Conservation (phyloP, 1,140 invertebrate genomes). For the Caligus rogercresseyi region DNA sequence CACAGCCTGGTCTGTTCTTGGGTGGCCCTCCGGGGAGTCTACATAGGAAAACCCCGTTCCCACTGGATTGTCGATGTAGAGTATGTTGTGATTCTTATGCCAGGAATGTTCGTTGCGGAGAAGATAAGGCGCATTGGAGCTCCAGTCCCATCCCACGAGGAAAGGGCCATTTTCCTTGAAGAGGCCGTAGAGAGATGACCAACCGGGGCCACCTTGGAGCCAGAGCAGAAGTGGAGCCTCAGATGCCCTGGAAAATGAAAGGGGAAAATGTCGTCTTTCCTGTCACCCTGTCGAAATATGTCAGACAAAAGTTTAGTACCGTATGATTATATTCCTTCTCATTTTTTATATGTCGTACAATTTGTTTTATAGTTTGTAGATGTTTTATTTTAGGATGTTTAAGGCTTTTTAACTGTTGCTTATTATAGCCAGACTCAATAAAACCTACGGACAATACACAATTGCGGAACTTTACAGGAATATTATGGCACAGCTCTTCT, state of each 20-base stretch:
- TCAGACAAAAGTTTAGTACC: neutral
- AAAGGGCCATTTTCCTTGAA: slow-evolving; percentile 67
- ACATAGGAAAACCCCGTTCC: slow-evolving; percentile 39
- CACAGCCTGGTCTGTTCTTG: slow-evolving; percentile 31
- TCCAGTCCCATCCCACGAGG: slow-evolving; percentile 31
- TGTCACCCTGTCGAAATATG: neutral
- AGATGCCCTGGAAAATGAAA: slow-evolving; percentile 26
- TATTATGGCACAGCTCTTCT: no score
- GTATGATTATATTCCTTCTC: no score
- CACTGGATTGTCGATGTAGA: slow-evolving; percentile 74
- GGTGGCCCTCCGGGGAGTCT: slow-evolving; percentile 25
- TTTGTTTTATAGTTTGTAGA: no score
- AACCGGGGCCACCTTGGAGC: slow-evolving; percentile 67
- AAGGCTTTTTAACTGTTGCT: no score
- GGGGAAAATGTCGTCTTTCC: slow-evolving; percentile 5
- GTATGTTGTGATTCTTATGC: slow-evolving; percentile 49
- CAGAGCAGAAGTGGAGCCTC: slow-evolving; percentile 54
- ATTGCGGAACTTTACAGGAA: no score
- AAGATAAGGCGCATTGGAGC: slow-evolving; percentile 33
- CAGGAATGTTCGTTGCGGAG: slow-evolving; percentile 44
- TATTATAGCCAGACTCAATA: no score
- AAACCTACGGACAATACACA: no score
- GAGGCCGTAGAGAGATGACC: slow-evolving; percentile 54
- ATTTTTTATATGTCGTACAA: no score
- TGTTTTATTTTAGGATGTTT: no score